Evolutionary conservation across 2,888 invertebrate species (phyloP), one percentile per base, ranked within the genome.

Genomic region (Heliconius charithonia): DNA sequence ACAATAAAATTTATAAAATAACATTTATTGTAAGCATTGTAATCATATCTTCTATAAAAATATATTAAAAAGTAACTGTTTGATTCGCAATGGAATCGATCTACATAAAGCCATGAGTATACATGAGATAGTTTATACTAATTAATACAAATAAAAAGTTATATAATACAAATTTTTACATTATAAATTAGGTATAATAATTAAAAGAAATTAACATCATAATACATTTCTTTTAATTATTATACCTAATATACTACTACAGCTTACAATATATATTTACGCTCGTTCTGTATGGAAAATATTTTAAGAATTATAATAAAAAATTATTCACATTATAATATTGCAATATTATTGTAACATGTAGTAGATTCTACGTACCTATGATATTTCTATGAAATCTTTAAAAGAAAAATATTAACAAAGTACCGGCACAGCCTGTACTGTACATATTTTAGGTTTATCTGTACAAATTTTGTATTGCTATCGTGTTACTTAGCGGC

Each of bases 31-130:
- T 22, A 16, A 59, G 13, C n/a, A 59, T 59, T 32, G 13, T n/a
- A 25, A 32, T n/a, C 32, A 62, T 32, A 4, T 25, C 63, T 32
- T 27, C 45, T 22, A 51, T 32, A 45, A n/a, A 63, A 67, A 37
- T 37, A 27, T 62, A 65, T 63, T 63, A 22, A 71, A 70, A 27
- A 56, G 32, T 56, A 37, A 13, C 29, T 72, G 59, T 56, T 59
- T 72, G 72, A 72, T 32, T 72, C 72, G 10, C 59, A 72, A 72
- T 72, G 56, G 72, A 72, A 72, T 72, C 72, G 72, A 72, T 72
- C 59, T 32, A 32, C n/a, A 37, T 37, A 59, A 72, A 72, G 59
- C 59, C n/a, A 25, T n/a, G 72, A n/a, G 32, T 37, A 59, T 37
- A 72, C 59, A 59, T 59, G n/a, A 25, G 29, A 56, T 29, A 29